Base-by-base conservation (phyloP, 2,113 vertebrate genomes). In the Hiodon tergisus region DNA sequence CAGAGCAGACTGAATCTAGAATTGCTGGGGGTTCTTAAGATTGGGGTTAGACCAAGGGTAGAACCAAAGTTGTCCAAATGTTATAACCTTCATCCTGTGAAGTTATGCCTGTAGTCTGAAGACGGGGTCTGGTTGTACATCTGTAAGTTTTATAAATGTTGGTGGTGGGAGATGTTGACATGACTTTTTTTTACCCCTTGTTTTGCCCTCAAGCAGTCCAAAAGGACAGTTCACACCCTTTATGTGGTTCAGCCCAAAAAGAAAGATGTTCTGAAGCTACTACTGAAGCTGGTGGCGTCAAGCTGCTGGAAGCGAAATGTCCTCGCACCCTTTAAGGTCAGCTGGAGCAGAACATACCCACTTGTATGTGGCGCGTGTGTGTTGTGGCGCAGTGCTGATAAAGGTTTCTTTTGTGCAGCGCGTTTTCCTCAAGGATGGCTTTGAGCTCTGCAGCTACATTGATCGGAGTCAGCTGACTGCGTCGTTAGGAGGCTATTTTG, bases 371-470 rank as follows among this genome's bases (percentile, higher is more conserved):
- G 31, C 1, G n/a, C 11, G 11, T 71, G 47, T 4, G n/a, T n/a
- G 46, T 31, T 31, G 31, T n/a, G n/a, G n/a, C 31, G 46, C 70
- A 50, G 14, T 31, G n/a, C 8, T 16, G 66, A 46, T 61, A 31
- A n/a, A 6, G 73, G 16, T 3, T 9, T 61, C 6, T 0, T 5
- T 47, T 8, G 7, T 14, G 47, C 81, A 93, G 92, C 86, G 83
- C n/a, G 77, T 92, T 10, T 74, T 92, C 0, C 74, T 93, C 48
- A 91, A 87, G 70, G 90, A 89, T 51, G 76, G 88, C 50, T 80
- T 83, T 2, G 89, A 91, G 60, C 84, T 93, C 9, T 88, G 81
- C 7, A 91, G 86, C 84, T 86, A 87, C 78, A 87, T 91, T 2
- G 91, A 92, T 66, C 73, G 85, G 48, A 92, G 91, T 75, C 91